A percentile compares a stretch with the other conserved stretches of the same genome.
phyloP scores from a whole-genome alignment of 2,888 invertebrate genomes.

The Sericinus montela region DNA sequence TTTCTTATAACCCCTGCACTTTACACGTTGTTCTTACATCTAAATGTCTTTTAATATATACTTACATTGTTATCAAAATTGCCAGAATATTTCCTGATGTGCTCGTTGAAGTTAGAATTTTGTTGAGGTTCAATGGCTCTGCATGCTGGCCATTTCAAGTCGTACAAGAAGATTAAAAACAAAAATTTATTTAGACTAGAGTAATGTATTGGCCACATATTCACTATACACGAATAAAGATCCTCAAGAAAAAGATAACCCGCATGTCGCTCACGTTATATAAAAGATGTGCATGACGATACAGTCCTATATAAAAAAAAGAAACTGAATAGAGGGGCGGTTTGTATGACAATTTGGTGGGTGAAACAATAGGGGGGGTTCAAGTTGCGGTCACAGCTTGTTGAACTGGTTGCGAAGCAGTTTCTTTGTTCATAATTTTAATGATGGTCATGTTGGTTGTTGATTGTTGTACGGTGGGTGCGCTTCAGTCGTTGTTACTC shows the following conservation, averaged over 20 bases:
- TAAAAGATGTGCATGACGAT: conserved; percentile 34
- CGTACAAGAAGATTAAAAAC: neutral
- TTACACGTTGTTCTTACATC: too few species aligned
- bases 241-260: conserved; percentile 26
- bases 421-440: conserved; percentile 62
- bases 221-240: conserved; percentile 4
- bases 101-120: conserved; percentile 50
- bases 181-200: conserved; percentile 11
- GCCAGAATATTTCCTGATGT: conserved; percentile 50
- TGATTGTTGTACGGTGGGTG: conserved; percentile 58
- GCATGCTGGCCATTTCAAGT: conserved; percentile 16
- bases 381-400: conserved; percentile 63
- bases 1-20: too few species aligned
- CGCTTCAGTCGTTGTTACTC: conserved; percentile 36
- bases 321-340: conserved; percentile 44
- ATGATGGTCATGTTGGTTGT: conserved; percentile 55
- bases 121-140: conserved; percentile 35
- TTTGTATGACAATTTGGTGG: conserved; percentile 65
- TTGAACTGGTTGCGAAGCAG: conserved; percentile 63
- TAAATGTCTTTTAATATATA: too few species aligned
- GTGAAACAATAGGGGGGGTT: conserved; percentile 48
- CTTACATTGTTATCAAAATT: conserved; percentile 46
- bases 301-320: conserved; percentile 59
- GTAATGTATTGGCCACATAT: conserved; percentile 24
- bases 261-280: conserved; percentile 29